phyloP scores from a whole-genome alignment of 2,113 vertebrate genomes.

The Aldabrachelys gigantea region DNA sequence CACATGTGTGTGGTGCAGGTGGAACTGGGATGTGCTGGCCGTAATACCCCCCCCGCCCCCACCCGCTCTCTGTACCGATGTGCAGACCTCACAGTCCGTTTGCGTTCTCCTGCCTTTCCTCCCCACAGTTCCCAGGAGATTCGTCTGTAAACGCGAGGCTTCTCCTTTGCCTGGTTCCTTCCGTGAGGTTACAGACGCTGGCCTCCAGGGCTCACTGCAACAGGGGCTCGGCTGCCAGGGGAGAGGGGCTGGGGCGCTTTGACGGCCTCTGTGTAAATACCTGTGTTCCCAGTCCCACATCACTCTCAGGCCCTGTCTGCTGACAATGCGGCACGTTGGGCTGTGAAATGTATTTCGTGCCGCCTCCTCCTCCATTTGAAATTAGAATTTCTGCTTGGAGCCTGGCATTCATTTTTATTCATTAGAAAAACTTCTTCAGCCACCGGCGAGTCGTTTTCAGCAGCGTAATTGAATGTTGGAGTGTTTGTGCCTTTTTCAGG shows the following conservation, averaged over 20 bases:
- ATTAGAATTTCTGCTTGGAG: conserved; percentile 58
- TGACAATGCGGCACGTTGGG: neutral
- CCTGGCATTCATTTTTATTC: conserved; percentile 37
- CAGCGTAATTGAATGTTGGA: conserved; percentile 55
- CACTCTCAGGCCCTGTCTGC: neutral
- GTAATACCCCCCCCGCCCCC: too few relatives aligned
- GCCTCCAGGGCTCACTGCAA: neutral
- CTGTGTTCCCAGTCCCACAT: neutral
- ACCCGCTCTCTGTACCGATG: neutral
- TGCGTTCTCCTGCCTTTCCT: neutral
- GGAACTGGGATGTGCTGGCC: neutral
- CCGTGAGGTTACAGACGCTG: neutral
- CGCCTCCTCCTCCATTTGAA: conserved; percentile 52
- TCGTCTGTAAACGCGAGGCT: neutral
- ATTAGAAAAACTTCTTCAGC: conserved; percentile 57
- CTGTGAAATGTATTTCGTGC: conserved; percentile 64
- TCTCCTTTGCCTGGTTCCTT: neutral
- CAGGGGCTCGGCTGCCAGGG: fast-evolving
- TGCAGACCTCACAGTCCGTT: neutral
- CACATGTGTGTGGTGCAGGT: neutral
- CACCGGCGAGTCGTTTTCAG: conserved; percentile 44
- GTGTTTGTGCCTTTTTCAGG: conserved; percentile 48
- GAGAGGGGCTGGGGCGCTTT: neutral
- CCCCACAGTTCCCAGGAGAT: neutral
- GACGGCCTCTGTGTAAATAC: neutral